These are phyloP conservation scores for Synanthedon vespiformis DNA, from an alignment of 2,888 invertebrate genomes.

Conservation along the genomic window DNA sequence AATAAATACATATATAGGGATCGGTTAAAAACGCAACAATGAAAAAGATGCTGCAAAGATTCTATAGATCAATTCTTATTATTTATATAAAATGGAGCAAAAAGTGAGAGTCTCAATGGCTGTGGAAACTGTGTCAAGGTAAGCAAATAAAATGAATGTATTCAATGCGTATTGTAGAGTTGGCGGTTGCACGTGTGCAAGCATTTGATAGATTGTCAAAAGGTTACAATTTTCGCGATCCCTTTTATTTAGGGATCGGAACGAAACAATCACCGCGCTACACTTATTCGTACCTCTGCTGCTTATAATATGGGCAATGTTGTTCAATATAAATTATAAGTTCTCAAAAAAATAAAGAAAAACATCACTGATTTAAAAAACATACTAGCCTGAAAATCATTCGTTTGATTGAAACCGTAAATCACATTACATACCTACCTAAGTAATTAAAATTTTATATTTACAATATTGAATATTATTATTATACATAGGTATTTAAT, in stretches of 20 bases:
- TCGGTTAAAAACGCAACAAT: conserved; percentile 1
- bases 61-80: conserved; percentile 7
- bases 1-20: no score
- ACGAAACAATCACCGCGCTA: conserved; percentile 43
- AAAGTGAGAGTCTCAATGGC: conserved; percentile 23
- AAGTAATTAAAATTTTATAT: no score
- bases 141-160: conserved; percentile 49
- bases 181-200: conserved; percentile 42
- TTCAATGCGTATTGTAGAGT: conserved; percentile 34
- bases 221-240: conserved; percentile 18
- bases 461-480: no score
- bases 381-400: no score
- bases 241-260: conserved; percentile 3
- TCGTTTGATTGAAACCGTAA: no score
- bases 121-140: conserved; percentile 18
- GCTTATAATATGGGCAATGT: conserved; percentile 9
- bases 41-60: conserved; percentile 11
- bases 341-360: no score
- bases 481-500: no score
- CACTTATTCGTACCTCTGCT: conserved; percentile 20
- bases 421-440: no score
- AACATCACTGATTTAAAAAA: no score
- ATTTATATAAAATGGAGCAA: conserved; percentile 14
- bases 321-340: no score
- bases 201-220: conserved; percentile 10